phyloP scores from a whole-genome alignment of 2,888 invertebrate species.

The Heliothis peltigera region DNA sequence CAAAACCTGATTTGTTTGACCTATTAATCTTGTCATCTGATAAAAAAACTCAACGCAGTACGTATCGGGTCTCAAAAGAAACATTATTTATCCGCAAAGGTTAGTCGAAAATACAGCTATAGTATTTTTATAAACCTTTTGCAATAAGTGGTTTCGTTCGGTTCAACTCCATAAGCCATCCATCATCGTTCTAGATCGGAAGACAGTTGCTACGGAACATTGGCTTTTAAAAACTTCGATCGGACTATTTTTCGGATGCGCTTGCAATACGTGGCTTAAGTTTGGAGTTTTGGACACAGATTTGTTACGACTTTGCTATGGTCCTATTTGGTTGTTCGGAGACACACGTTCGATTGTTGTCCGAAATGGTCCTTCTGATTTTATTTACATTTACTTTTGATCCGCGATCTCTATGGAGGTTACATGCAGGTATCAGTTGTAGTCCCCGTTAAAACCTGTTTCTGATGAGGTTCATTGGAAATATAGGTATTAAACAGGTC shows the following conservation, averaged over 20 bases:
- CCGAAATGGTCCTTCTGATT: constrained; percentile 29
- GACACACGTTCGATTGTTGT: neutral
- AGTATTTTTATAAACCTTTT: neutral
- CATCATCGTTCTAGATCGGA: constrained; percentile 7
- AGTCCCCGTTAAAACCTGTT: constrained; percentile 60
- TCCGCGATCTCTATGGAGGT: constrained; percentile 44
- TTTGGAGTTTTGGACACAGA: neutral
- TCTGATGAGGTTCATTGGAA: constrained; percentile 42
- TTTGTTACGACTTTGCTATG: neutral
- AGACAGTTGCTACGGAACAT: constrained; percentile 10
- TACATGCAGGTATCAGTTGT: constrained; percentile 45
- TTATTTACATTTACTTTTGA: neutral
- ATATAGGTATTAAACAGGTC: constrained; percentile 53
- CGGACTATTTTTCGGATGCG: neutral
- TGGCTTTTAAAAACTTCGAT: constrained; percentile 4
- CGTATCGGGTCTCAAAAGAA: neutral
- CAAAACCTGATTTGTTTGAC: constrained; percentile 32
- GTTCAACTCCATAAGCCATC: constrained; percentile 3
- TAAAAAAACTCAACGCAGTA: neutral
- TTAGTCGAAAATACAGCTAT: constrained; percentile 1
- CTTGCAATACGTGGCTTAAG: neutral
- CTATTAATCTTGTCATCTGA: constrained; percentile 21
- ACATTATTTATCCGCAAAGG: neutral
- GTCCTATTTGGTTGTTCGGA: neutral
- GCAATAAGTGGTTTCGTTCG: neutral